A percentile compares a stretch with the other conserved stretches of the same genome.
phyloP scores from a whole-genome alignment of 2,888 invertebrate genomes.

The Trichogramma dendrolimi region DNA sequence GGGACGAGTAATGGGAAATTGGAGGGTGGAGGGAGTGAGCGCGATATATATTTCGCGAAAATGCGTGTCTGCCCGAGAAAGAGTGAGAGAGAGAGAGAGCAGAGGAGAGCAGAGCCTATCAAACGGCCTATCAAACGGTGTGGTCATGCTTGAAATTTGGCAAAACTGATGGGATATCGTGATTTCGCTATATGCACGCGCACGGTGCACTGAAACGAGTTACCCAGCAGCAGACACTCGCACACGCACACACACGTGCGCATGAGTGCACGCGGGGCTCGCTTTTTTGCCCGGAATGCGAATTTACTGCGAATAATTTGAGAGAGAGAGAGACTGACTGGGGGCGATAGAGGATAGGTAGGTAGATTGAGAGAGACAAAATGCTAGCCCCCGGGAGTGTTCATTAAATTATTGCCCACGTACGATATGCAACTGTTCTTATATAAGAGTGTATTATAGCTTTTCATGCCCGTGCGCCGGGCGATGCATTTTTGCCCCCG shows the following conservation, averaged over 20 bases:
- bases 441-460: neutral
- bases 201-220: neutral
- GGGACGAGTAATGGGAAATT: neutral
- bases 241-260: neutral
- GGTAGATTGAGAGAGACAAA: constrained; percentile 9
- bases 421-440: neutral
- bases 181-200: constrained; percentile 17
- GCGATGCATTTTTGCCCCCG: neutral
- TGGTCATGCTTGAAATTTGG: constrained; percentile 45
- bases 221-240: neutral
- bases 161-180: constrained; percentile 39
- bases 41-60: no score
- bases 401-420: constrained; percentile 16
- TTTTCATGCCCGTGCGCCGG: neutral
- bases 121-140: constrained; percentile 38
- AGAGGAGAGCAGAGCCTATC: constrained; percentile 30
- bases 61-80: neutral
- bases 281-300: constrained; percentile 5
- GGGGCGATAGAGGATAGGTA: no score
- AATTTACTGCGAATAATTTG: constrained; percentile 23
- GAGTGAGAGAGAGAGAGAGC: neutral
- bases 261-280: neutral
- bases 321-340: neutral
- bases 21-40: neutral
- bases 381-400: constrained; percentile 1